Evolutionary conservation across 2,888 invertebrate species (phyloP).

Genomic region (Geophilus truncorum): DNA sequence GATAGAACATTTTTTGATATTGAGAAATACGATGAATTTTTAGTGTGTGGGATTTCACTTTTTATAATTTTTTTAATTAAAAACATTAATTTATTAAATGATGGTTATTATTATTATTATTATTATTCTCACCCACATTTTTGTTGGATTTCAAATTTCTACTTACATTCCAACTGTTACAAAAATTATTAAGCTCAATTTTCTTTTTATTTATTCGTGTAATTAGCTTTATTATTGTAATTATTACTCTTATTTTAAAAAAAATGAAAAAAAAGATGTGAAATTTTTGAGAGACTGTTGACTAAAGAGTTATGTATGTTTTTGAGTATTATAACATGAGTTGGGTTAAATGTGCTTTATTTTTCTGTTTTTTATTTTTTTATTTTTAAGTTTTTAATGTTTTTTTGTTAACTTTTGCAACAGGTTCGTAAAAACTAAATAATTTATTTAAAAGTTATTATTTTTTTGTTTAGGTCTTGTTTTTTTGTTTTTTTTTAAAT

Average conservation of each 20-base stretch:
- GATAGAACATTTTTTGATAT: too few species aligned
- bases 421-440: neutral
- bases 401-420: neutral
- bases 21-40: too few species aligned
- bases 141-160: constrained; percentile 1
- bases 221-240: neutral
- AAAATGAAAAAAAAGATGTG: neutral
- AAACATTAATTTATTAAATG: neutral
- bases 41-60: too few species aligned
- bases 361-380: neutral
- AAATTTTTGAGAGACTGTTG: neutral
- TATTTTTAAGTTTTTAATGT: neutral
- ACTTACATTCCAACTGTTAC: neutral
- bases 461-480: neutral
- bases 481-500: neutral
- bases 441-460: neutral
- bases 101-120: neutral
- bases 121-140: neutral
- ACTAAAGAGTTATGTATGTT: neutral
- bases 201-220: neutral
- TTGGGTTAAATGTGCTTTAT: neutral
- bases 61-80: too few species aligned
- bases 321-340: neutral
- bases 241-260: too few species aligned
- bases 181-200: neutral